Evolutionary conservation across 2,113 vertebrate genomes (phyloP).

Genomic region (Opisthocomus hoazin): DNA sequence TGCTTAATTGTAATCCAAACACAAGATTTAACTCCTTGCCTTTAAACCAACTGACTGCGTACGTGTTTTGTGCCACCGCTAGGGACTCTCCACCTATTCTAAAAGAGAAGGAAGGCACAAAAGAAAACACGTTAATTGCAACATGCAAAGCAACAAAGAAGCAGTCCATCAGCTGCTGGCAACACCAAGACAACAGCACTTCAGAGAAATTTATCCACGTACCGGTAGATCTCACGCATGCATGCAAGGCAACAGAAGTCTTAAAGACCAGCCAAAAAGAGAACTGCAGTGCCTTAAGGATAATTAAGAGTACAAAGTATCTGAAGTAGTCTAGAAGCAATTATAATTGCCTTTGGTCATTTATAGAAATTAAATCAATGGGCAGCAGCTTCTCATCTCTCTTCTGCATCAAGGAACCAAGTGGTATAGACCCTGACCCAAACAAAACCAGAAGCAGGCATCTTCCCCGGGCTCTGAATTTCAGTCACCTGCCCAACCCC

Average conservation of each 20-base stretch:
- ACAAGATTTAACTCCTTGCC: conserved; percentile 96
- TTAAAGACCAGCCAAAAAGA: background rate
- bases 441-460: background rate
- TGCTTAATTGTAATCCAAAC: conserved; percentile 96
- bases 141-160: background rate
- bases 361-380: background rate
- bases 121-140: fast-evolving
- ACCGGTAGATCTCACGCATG: fast-evolving
- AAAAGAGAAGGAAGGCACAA: background rate
- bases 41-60: conserved; percentile 98
- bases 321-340: background rate
- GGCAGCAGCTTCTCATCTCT: background rate
- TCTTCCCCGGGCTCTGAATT: background rate
- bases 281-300: fast-evolving
- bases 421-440: background rate
- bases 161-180: background rate
- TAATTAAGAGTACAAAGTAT: background rate
- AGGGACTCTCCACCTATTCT: conserved; percentile 96
- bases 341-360: background rate
- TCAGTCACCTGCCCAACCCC: background rate
- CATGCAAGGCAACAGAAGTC: fast-evolving
- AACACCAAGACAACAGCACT: fast-evolving
- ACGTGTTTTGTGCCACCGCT: conserved; percentile 96
- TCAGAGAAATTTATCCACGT: background rate
- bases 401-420: too few relatives aligned